Evolutionary conservation across 64 coral and sea anemone genomes (phyloP).

Genomic region (Dendrophyllia cribrosa): DNA sequence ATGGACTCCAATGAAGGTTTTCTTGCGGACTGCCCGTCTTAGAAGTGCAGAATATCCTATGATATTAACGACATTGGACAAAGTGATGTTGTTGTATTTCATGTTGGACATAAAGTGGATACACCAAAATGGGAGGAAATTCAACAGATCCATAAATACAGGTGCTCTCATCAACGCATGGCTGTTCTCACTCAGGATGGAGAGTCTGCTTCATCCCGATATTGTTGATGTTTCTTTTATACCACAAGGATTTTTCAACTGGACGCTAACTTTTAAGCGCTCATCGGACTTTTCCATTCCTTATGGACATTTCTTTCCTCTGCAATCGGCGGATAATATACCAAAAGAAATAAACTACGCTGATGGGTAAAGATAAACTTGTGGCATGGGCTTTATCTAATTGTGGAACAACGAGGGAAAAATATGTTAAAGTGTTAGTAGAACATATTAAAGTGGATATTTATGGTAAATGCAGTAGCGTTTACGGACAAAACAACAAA

Average conservation of each 20-base stretch:
- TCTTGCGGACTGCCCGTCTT: background rate
- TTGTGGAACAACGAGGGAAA: background rate
- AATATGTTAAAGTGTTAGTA: background rate
- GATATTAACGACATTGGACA: background rate
- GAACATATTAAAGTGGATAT: constrained; percentile 1
- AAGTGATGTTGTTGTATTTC: constrained; percentile 7
- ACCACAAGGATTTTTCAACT: constrained; percentile 2
- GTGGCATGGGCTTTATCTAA: constrained; percentile 1
- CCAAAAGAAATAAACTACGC: background rate
- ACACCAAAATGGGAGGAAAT: background rate
- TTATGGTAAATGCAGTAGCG: background rate
- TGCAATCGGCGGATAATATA: background rate
- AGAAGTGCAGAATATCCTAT: background rate
- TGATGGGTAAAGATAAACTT: background rate
- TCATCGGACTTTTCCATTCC: background rate
- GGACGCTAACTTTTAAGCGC: constrained; percentile 4
- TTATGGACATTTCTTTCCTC: background rate
- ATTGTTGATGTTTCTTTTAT: background rate
- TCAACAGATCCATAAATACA: constrained; percentile 1
- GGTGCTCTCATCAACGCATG: background rate
- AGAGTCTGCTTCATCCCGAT: background rate
- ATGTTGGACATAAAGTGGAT: background rate
- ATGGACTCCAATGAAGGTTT: background rate
- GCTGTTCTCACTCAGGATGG: background rate
- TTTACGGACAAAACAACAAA: background rate